Evolutionary conservation across 2,888 invertebrate genomes (phyloP).

Genomic region (Clostera curtula): DNA sequence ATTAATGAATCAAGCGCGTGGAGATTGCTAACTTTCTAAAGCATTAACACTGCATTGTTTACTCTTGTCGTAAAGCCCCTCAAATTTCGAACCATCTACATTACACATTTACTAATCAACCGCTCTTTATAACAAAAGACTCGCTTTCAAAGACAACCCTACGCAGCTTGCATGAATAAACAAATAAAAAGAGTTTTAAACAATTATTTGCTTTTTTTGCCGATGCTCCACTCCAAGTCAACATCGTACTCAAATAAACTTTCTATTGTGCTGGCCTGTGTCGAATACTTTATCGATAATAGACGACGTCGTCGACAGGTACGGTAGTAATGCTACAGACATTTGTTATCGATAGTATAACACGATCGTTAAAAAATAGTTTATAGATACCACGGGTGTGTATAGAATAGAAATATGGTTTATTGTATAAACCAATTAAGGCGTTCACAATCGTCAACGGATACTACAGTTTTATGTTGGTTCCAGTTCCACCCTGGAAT

Average conservation of each 20-base stretch:
- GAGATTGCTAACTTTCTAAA: neutral
- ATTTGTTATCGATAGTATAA: too few relatives aligned
- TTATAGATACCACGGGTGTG: too few relatives aligned
- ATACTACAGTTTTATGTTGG: too few relatives aligned
- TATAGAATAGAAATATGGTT: too few relatives aligned
- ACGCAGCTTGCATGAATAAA: conserved; percentile 14
- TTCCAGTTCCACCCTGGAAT: too few relatives aligned
- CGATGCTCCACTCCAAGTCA: conserved; percentile 31
- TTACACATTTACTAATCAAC: conserved; percentile 1
- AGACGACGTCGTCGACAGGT: conserved; percentile 29
- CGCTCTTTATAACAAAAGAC: conserved; percentile 4
- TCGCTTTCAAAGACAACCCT: conserved; percentile 7
- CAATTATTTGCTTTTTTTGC: conserved; percentile 37
- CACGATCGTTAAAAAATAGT: too few relatives aligned
- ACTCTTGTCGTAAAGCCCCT: too few relatives aligned
- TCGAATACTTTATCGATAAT: conserved; percentile 65
- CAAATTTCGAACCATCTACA: neutral
- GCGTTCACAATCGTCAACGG: too few relatives aligned
- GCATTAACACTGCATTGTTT: neutral
- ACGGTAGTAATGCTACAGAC: conserved; percentile 15
- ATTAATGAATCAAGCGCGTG: too few relatives aligned
- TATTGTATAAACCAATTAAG: too few relatives aligned
- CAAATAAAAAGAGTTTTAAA: conserved; percentile 22
- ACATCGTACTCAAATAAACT: conserved; percentile 54
- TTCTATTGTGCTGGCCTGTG: conserved; percentile 65